These are phyloP conservation scores for Ceuthmochares aereus DNA, from an alignment of 2,113 vertebrate species.

Conservation along the genomic window DNA sequence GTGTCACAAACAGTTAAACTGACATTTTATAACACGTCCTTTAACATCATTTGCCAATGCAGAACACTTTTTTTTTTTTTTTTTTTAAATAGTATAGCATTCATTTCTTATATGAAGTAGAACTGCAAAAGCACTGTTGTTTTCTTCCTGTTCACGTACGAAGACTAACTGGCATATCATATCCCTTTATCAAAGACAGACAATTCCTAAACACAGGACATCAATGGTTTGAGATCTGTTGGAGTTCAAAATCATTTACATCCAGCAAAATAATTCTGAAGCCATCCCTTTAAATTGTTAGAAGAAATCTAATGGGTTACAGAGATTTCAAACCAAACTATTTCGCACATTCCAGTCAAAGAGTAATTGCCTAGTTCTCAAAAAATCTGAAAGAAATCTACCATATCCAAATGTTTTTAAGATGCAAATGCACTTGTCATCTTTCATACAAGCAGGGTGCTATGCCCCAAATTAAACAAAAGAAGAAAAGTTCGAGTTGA, in stretches of 20 bases:
- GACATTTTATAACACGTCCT: background rate
- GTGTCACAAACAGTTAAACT: background rate
- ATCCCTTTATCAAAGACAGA: background rate
- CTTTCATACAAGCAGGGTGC: constrained; percentile 55
- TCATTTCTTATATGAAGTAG: background rate
- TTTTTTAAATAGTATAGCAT: background rate
- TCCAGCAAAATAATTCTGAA: background rate
- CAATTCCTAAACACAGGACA: background rate
- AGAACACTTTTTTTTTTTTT: background rate
- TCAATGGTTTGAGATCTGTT: background rate
- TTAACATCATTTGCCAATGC: background rate
- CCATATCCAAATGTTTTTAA: constrained; percentile 56
- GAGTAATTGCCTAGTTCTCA: constrained; percentile 5
- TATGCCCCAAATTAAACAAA: constrained; percentile 56
- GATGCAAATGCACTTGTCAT: constrained; percentile 68
- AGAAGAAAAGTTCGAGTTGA: constrained; percentile 60
- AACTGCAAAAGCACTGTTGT: background rate
- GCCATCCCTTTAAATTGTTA: background rate
- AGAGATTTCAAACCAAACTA: constrained; percentile 3
- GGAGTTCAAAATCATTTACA: background rate
- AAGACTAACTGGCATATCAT: background rate
- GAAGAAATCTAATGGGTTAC: constrained; percentile 10
- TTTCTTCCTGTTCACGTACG: background rate
- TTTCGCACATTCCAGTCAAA: constrained; percentile 42
- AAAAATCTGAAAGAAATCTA: background rate